Evolutionary conservation across 1,140 invertebrate species (phyloP), one percentile per base, ranked within the genome.

Genomic region (Lepeophtheirus salmonis): DNA sequence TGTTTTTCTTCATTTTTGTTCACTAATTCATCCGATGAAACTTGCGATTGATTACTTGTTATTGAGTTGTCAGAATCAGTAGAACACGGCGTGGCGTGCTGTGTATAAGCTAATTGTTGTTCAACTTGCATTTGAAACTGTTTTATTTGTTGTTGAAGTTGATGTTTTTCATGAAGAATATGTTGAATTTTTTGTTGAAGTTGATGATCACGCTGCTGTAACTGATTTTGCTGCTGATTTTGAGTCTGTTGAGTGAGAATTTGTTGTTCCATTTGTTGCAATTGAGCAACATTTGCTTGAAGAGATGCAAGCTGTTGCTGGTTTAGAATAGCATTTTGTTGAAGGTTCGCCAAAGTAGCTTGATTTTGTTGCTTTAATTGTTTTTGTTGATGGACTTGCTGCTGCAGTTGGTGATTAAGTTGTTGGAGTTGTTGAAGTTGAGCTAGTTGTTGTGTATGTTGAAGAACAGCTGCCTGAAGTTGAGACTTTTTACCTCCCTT

Each of bases 401-500:
- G 66, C 54, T 67, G 67, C 24, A 70, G 69, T 54, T 64, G 56
- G 58, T 67, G 52, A 17, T 63, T 30, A 41, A 60, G 49, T 23
- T 65, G 65, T 24, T 61, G 62, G 24, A 59, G 58, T 50, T 61
- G 65, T n/a, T 64, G 62, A 13, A 58, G 53, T 22, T 64, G 62
- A 13, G 63, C 41, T 20, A 60, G 62, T 17, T 64, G 60, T 25
- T 70, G 70, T 64, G 65, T 67, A 55, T 74, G 70, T 21, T 74
- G 66, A 63, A 72, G 69, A 20, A 63, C 25, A 1, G 62, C 62
- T 0, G 56, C 57, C 57, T 63, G 62, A 2, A 63, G 20, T 58
- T 24, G 25, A 4, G 4, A 52, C 57, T 76, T 76, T 23, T 74
- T 70, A 17, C 70, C 67, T 66, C 75, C 80, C 69, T 79, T 83